These are phyloP conservation scores for Picathartes gymnocephalus DNA, from an alignment of 2,113 vertebrate species.

Conservation along the genomic window DNA sequence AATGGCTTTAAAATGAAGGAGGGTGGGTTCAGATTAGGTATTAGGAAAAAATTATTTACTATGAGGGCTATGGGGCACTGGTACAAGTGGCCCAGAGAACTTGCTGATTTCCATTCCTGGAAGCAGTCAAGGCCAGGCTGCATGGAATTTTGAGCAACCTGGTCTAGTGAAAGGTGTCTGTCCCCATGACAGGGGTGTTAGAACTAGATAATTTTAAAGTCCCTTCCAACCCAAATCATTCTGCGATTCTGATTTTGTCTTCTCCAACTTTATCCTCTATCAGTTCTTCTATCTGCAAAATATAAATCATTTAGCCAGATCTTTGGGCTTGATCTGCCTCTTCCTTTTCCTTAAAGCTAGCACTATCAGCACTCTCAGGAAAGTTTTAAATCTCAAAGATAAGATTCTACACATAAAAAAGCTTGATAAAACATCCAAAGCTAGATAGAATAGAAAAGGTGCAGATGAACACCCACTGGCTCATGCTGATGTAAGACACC, in stretches of 20 bases:
- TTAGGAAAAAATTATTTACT: not conserved
- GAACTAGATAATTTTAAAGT: not conserved
- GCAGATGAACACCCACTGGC: not conserved
- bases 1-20: not conserved
- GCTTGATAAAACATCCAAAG: not conserved
- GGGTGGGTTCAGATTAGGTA: not conserved
- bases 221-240: not conserved
- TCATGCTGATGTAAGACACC: accelerated
- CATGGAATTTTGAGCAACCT: not conserved
- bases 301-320: not conserved
- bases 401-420: not conserved
- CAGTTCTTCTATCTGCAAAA: not conserved
- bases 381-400: not conserved
- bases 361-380: not conserved
- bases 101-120: not conserved
- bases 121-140: not conserved
- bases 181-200: not conserved
- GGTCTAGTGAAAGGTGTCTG: not conserved
- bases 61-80: not conserved
- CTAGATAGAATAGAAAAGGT: not conserved
- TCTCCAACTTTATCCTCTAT: not conserved
- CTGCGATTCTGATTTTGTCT: not conserved
- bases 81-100: not conserved
- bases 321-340: not conserved
- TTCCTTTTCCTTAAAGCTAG: not conserved